Evolutionary conservation across 2,797 vertebrate genomes (phyloP), one percentile per base, ranked within the genome.

Genomic region (Semaprochilodus insignis): DNA sequence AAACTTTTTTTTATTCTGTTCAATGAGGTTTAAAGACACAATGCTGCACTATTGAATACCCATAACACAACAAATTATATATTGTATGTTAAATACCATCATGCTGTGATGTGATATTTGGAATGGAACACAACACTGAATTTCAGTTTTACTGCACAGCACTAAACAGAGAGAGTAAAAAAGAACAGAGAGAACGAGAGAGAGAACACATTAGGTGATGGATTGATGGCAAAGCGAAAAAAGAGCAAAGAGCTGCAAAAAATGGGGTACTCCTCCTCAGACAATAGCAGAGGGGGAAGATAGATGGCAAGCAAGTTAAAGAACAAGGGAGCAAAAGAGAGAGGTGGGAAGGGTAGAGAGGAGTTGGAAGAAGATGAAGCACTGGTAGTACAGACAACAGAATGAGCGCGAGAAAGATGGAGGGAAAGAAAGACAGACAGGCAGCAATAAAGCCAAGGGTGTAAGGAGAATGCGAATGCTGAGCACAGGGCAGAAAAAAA

Each of bases 181-280:
- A 19, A 44, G 13, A 25, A 48, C 1, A 21, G 40, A 44, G 40
- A 44, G 40, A 44, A 10, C 0, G 40, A 44, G 40, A 71, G 69
- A 71, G 48, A 52, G n/a, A 80, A 57, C 19, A 60, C 44, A 48
- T 48, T 11, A 8, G 4, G 44, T 44, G 66, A 66, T 8, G 6
- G 3, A 59, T 34, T n/a, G 59, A 63, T 23, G 66, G 62, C n/a
- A 34, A 51, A 2, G 16, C 27, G 4, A 23, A 81, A 87, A 74
- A 80, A 81, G 80, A 83, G 85, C 73, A 66, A 55, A 65, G 78
- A 74, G 74, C 40, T 76, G 15, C 62, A 72, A 76, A 78, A 70
- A 85, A 79, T 90, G 87, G 85, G 87, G 48, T 63, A 25, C 82
- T 65, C 67, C 34, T 57, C 31, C 11, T 48, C 34, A 74, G 71